phyloP scores from a whole-genome alignment of 2,888 invertebrate species.

The Zygothrica quintamaculata region DNA sequence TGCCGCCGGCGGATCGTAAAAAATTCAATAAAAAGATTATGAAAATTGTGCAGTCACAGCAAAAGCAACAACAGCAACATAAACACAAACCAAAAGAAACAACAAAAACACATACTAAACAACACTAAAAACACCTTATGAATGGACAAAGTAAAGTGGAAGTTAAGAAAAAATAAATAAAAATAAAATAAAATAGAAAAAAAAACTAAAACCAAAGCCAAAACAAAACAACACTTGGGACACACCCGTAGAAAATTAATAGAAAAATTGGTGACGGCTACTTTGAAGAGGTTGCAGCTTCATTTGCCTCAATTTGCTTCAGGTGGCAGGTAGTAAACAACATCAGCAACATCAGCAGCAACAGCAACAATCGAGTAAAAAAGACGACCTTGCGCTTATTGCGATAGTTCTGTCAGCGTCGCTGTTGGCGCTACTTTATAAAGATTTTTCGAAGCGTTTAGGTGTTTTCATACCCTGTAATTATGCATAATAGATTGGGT shows the following conservation, averaged over 20 bases:
- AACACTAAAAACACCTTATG: slow-evolving; percentile 54
- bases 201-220: slow-evolving; percentile 7
- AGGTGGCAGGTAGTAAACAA: slow-evolving; percentile 52
- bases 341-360: slow-evolving; percentile 35
- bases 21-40: slow-evolving; percentile 67
- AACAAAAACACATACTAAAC: too few species aligned
- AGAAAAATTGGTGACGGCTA: slow-evolving; percentile 41
- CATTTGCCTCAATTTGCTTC: slow-evolving; percentile 69
- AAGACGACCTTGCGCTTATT: slow-evolving; percentile 78
- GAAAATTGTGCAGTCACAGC: slow-evolving; percentile 67
- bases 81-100: slow-evolving; percentile 21
- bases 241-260: slow-evolving; percentile 66
- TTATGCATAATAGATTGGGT: too few species aligned
- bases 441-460: slow-evolving; percentile 34
- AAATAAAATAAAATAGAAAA: slow-evolving; percentile 11
- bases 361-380: slow-evolving; percentile 15
- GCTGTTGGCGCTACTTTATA: slow-evolving; percentile 42
- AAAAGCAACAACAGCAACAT: slow-evolving; percentile 18
- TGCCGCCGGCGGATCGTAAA: slow-evolving; percentile 64
- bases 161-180: slow-evolving; percentile 11
- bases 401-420: slow-evolving; percentile 51
- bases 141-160: slow-evolving; percentile 6
- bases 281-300: slow-evolving; percentile 64
- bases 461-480: slow-evolving; percentile 27
- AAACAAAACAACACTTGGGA: slow-evolving; percentile 36